phyloP scores from a whole-genome alignment of 2,113 vertebrate genomes.

The Oncorhynchus kisutch region DNA sequence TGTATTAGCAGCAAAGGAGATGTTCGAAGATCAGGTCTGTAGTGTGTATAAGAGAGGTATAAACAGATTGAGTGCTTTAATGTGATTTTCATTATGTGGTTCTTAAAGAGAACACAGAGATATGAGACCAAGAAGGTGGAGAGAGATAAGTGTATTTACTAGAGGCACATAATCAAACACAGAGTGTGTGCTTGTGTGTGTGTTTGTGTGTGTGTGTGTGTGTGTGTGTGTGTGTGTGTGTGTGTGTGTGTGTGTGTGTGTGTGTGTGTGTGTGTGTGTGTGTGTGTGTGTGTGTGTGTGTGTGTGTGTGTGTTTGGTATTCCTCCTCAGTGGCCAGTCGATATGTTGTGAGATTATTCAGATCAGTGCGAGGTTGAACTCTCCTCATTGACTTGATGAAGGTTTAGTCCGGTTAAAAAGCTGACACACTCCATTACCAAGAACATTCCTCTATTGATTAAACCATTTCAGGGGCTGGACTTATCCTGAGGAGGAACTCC shows the following conservation, averaged over 20 bases:
- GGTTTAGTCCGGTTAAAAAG: slow-evolving; percentile 86
- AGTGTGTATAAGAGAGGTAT: slow-evolving; percentile 19
- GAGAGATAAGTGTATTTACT: slow-evolving; percentile 57
- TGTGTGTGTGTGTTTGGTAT: slow-evolving; percentile 38
- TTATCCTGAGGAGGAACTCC: slow-evolving; percentile 72
- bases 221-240: neutral
- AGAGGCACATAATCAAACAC: slow-evolving; percentile 7
- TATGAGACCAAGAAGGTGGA: slow-evolving; percentile 62
- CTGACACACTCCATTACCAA: slow-evolving; percentile 89
- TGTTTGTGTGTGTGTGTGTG: neutral
- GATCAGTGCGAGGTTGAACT: slow-evolving; percentile 69
- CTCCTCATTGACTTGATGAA: slow-evolving; percentile 82
- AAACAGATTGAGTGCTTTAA: slow-evolving; percentile 74
- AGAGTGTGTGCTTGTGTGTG: neutral
- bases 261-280: neutral
- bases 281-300: neutral
- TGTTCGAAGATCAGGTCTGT: too few species aligned
- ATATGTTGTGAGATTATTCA: slow-evolving; percentile 73
- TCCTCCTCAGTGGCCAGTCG: slow-evolving; percentile 73
- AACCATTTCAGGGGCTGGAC: slow-evolving; percentile 82
- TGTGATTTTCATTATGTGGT: slow-evolving; percentile 72
- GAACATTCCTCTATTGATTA: slow-evolving; percentile 94
- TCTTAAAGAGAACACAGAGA: slow-evolving; percentile 50
- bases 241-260: neutral
- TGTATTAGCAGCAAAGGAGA: too few species aligned